A percentile compares a stretch with the other conserved stretches of the same genome.
Conservation (phyloP, 2,888 invertebrate species). For the Thymelicus sylvestris region DNA sequence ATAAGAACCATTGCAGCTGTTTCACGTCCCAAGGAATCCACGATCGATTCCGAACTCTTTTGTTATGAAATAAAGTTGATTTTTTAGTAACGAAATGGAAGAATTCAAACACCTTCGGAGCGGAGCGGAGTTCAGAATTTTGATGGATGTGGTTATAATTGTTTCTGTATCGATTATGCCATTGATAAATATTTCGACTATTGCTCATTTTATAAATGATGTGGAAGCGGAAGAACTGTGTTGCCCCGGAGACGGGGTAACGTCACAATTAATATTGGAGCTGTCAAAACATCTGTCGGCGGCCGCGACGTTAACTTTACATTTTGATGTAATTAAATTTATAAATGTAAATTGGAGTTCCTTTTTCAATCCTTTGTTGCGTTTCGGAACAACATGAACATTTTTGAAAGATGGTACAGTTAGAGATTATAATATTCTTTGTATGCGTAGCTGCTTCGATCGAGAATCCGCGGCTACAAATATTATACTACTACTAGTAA, state of each 20-base stretch:
- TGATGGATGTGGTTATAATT: conserved; percentile 85
- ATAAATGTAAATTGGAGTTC: conserved; percentile 42
- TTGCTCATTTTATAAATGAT: conserved; percentile 84
- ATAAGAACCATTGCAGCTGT: conserved; percentile 43
- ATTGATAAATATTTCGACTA: conserved; percentile 84
- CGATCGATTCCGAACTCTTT: conserved; percentile 57
- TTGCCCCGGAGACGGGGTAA: conserved; percentile 75
- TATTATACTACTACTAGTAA: no score
- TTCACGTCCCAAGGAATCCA: not conserved
- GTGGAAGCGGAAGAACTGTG: conserved; percentile 80
- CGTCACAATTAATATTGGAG: conserved; percentile 81
- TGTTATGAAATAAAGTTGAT: conserved; percentile 47
- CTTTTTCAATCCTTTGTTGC: conserved; percentile 6
- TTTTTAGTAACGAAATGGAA: conserved; percentile 47
- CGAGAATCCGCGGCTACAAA: no score
- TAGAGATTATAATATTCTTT: not conserved
- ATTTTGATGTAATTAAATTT: conserved; percentile 70
- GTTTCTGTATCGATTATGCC: conserved; percentile 85
- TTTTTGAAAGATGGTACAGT: not conserved
- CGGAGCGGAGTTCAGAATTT: conserved; percentile 74
- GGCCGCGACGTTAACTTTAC: conserved; percentile 55
- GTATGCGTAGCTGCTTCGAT: no score
- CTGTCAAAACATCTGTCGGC: conserved; percentile 83
- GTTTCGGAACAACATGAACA: not conserved
- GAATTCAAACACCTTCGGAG: conserved; percentile 59